A percentile compares a stretch with the other conserved stretches of the same genome.
phyloP scores from a whole-genome alignment of 2,797 vertebrate species.

The Anabacerthia variegaticeps region DNA sequence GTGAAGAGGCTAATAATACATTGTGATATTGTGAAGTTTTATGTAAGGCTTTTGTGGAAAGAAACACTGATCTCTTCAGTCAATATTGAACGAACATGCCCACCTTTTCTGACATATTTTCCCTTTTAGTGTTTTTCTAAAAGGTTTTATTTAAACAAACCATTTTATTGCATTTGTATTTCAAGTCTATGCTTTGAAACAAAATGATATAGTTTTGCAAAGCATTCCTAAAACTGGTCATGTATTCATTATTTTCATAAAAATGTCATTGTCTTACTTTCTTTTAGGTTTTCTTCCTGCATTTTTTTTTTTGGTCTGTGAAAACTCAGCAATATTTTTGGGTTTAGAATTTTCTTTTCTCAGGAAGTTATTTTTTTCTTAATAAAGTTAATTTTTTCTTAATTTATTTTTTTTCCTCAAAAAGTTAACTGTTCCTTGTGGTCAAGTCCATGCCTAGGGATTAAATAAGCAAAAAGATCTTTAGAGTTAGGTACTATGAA shows the following conservation, averaged over 20 bases:
- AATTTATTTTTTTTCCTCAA: background rate
- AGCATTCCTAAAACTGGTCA: background rate
- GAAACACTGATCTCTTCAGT: background rate
- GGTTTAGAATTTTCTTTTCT: background rate
- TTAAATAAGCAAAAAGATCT: background rate
- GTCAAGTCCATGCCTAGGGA: background rate
- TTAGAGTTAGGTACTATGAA: background rate
- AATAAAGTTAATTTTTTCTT: background rate
- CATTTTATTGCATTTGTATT: background rate
- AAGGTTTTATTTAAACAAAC: background rate
- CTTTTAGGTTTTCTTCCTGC: background rate
- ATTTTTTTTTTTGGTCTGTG: background rate
- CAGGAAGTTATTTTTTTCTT: background rate
- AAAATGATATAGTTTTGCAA: background rate
- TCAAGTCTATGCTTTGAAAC: background rate
- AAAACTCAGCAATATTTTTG: background rate
- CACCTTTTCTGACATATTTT: background rate
- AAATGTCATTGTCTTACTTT: background rate
- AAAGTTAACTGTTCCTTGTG: background rate
- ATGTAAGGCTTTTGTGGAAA: background rate
- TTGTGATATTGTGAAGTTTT: background rate
- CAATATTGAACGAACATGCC: background rate
- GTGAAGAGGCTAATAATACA: background rate
- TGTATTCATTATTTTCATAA: background rate
- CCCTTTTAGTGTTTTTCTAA: background rate